phyloP scores from a whole-genome alignment of 1,140 invertebrate genomes.

The Uloborus diversus region DNA sequence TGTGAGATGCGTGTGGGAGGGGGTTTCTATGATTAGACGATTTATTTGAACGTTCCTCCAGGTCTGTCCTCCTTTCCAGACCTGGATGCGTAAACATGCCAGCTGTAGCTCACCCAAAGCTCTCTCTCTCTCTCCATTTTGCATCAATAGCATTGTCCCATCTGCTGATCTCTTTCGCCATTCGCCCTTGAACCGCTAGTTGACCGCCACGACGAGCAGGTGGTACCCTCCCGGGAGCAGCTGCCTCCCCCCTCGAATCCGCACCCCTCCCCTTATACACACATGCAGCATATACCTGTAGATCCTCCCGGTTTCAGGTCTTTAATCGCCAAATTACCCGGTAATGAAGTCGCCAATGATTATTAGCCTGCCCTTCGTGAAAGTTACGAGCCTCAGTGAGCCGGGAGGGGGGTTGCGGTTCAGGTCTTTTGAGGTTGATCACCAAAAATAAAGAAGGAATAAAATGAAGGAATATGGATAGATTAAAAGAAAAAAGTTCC shows the following conservation, averaged over 20 bases:
- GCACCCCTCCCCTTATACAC: not conserved
- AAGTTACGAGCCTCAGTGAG: constrained; percentile 48
- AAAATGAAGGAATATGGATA: not conserved
- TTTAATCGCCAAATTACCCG: constrained; percentile 55
- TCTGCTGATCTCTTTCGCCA: constrained; percentile 48
- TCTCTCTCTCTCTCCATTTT: constrained; percentile 24
- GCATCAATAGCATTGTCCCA: not conserved
- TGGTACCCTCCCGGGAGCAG: constrained; percentile 46
- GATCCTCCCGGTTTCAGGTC: constrained; percentile 27
- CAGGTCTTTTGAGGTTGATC: not conserved
- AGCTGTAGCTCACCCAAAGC: constrained; percentile 39
- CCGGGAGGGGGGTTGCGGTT: not conserved
- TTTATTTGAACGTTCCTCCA: too few species aligned
- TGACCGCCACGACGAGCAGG: constrained; percentile 40
- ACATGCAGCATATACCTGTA: constrained; percentile 45
- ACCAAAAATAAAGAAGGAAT: not conserved
- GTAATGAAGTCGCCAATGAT: constrained; percentile 56
- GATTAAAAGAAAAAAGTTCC: not conserved
- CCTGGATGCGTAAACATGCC: not conserved
- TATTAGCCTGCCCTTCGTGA: constrained; percentile 29
- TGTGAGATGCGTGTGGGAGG: too few species aligned
- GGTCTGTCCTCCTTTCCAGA: too few species aligned
- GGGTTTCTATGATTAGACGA: too few species aligned
- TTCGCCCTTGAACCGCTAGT: constrained; percentile 55
- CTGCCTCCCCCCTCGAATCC: constrained; percentile 6